phyloP scores from a whole-genome alignment of 1,140 invertebrate species.

The Philotrypesis tridentata region DNA sequence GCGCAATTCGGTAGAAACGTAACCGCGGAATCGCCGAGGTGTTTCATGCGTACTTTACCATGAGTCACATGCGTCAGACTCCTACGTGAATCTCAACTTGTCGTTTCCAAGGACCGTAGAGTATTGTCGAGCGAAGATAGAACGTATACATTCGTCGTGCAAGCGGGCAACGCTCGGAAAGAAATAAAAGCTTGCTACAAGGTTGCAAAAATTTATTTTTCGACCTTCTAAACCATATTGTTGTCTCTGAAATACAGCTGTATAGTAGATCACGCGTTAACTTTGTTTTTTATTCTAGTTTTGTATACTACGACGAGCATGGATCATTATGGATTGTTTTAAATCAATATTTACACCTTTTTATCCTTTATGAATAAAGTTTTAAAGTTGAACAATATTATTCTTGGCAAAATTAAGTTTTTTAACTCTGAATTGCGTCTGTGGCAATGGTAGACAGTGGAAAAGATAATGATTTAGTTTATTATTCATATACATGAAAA shows the following conservation, averaged over 20 bases:
- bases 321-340: too few relatives aligned
- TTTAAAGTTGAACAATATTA: neutral
- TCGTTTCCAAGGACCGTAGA: conserved; percentile 34
- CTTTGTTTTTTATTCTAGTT: neutral
- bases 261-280: neutral
- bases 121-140: neutral
- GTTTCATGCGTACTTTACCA: conserved; percentile 34
- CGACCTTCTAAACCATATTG: conserved; percentile 6
- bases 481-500: too few relatives aligned
- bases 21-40: conserved; percentile 7
- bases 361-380: neutral
- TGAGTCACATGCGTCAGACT: conserved; percentile 45
- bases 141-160: neutral
- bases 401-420: too few relatives aligned
- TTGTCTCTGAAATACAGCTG: neutral
- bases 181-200: neutral
- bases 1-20: conserved; percentile 35
- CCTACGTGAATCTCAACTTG: conserved; percentile 47
- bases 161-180: conserved; percentile 14
- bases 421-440: too few relatives aligned
- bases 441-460: too few relatives aligned
- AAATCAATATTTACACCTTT: neutral
- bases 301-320: neutral
- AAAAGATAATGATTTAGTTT: too few relatives aligned
- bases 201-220: conserved; percentile 16